Evolutionary conservation across 2,888 invertebrate species (phyloP), one percentile per base, ranked within the genome.

Genomic region (Pediacus dermestoides): DNA sequence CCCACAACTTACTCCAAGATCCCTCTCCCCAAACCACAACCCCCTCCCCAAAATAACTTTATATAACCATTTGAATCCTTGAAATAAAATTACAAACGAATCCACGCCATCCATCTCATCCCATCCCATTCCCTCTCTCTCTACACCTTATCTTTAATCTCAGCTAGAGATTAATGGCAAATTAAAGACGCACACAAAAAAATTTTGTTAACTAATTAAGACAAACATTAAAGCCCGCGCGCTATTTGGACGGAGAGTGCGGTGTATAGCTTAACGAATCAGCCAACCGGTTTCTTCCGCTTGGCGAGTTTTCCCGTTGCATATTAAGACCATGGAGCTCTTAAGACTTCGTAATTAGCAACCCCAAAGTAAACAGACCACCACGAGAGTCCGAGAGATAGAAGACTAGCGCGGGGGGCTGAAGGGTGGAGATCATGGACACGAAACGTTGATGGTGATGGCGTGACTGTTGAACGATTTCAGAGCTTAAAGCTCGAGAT

Each of bases 331-430:
- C 57, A 43, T 4, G 10, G 10, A 48, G 48, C 51, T 54, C 61
- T 63, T 60, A 63, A 63, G 60, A 60, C 58, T 59, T 46, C 55
- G 57, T 64, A 64, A 64, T 64, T 63, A 64, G 64, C 58, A 54
- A 55, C 52, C 58, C 60, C 53, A 58, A 49, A 58, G 60, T 53
- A 60, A 64, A 63, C 60, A 60, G 45, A 44, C n/a, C n/a, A n/a
- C n/a, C n/a, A n/a, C n/a, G 44, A 42, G 44, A 23, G 23, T 9
- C n/a, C 23, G n/a, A n/a, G n/a, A n/a, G n/a, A n/a, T n/a, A n/a
- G n/a, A n/a, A n/a, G n/a, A n/a, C n/a, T n/a, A n/a, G n/a, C n/a
- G n/a, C n/a, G n/a, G n/a, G n/a, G n/a, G n/a, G n/a, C n/a, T n/a
- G n/a, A n/a, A n/a, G n/a, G n/a, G n/a, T n/a, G n/a, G n/a, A n/a